Evolutionary conservation across 2,888 invertebrate genomes (phyloP).

Genomic region (Polyploca ridens): DNA sequence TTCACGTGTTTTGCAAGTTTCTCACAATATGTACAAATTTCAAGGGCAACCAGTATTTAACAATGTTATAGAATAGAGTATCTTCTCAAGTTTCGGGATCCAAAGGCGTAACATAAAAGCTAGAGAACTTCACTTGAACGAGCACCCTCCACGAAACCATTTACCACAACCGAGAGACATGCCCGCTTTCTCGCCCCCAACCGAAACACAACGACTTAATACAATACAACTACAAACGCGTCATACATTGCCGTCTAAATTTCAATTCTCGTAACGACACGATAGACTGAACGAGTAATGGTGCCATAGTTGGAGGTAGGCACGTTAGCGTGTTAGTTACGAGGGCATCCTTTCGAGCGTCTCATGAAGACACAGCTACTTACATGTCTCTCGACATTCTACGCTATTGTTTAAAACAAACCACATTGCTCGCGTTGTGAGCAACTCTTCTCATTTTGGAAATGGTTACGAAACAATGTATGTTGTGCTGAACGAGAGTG

Average conservation of each 20-base stretch:
- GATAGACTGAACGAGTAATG: constrained; percentile 32
- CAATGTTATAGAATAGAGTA: constrained; percentile 22
- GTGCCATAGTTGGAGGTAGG: constrained; percentile 23
- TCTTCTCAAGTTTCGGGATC: constrained; percentile 34
- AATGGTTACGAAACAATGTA: constrained; percentile 53
- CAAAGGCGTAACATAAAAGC: constrained; percentile 39
- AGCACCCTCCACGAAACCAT: constrained; percentile 50
- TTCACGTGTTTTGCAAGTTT: background rate
- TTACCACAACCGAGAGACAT: constrained; percentile 47
- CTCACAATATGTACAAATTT: background rate
- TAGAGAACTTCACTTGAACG: constrained; percentile 41
- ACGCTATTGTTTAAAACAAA: constrained; percentile 60
- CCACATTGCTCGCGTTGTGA: constrained; percentile 57
- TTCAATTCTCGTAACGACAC: constrained; percentile 17
- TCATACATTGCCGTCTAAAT: constrained; percentile 40
- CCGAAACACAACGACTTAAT: constrained; percentile 28
- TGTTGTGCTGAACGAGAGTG: constrained; percentile 32
- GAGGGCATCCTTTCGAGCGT: constrained; percentile 31
- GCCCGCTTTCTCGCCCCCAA: constrained; percentile 31
- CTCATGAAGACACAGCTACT: constrained; percentile 51
- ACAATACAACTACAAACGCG: constrained; percentile 23
- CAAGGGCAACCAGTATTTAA: constrained; percentile 14
- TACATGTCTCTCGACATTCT: constrained; percentile 35
- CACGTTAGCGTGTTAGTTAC: constrained; percentile 28
- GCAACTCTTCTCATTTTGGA: constrained; percentile 35